Conservation (phyloP, 2,888 invertebrate genomes). For the Tetragonisca angustula region DNA sequence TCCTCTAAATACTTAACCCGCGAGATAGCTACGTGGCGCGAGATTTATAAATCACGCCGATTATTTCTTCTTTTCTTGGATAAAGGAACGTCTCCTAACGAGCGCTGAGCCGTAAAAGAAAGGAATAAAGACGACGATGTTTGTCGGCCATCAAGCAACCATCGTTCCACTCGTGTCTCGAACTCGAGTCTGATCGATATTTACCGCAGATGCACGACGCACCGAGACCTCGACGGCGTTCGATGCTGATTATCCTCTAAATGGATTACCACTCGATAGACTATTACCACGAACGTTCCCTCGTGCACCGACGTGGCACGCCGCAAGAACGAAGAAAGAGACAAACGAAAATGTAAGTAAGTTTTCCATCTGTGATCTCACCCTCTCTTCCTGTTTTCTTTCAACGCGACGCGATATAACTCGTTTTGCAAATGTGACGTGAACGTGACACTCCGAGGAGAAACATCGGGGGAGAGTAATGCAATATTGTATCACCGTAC, state of each 20-base stretch:
- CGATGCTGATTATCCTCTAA: conserved; percentile 73
- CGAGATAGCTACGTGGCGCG: not conserved
- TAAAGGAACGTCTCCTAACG: not conserved
- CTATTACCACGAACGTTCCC: conserved; percentile 70
- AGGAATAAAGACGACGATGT: no score
- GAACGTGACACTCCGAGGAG: not conserved
- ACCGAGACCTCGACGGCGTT: conserved; percentile 14
- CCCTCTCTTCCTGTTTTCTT: not conserved
- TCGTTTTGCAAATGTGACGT: no score
- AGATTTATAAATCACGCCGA: not conserved
- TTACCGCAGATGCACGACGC: conserved; percentile 29
- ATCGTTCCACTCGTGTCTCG: conserved; percentile 6
- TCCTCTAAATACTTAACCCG: not conserved
- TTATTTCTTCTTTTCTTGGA: not conserved
- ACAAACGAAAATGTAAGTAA: not conserved
- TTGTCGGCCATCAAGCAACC: not conserved
- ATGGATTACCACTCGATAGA: conserved; percentile 76
- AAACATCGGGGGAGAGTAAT: no score
- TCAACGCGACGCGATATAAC: not conserved
- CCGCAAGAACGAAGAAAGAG: conserved; percentile 19
- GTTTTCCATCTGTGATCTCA: not conserved
- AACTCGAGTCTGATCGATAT: conserved; percentile 23
- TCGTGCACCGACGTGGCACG: conserved; percentile 36
- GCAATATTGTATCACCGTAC: no score
- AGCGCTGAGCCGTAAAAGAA: no score